Conservation (phyloP, 2,888 invertebrate genomes). For the Alitta virens region DNA sequence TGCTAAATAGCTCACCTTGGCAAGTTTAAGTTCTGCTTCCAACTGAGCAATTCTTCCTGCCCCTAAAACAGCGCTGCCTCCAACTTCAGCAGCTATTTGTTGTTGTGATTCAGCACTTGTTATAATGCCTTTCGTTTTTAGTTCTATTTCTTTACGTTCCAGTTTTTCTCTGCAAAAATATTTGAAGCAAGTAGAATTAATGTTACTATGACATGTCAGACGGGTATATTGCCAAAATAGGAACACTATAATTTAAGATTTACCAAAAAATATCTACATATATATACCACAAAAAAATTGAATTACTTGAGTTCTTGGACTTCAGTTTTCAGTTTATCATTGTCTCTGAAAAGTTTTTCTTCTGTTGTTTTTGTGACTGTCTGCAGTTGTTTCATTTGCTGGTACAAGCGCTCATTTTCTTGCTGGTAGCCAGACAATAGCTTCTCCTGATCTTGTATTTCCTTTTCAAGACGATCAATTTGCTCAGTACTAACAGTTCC, state of each 20-base stretch:
- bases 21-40: slow-evolving; percentile 41
- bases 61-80: slow-evolving; percentile 33
- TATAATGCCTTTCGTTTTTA: slow-evolving; percentile 42
- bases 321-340: slow-evolving; percentile 46
- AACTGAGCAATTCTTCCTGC: slow-evolving; percentile 41
- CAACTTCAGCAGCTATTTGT: slow-evolving; percentile 37
- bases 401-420: slow-evolving; percentile 53
- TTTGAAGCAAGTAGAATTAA: too few species aligned
- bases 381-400: slow-evolving; percentile 47
- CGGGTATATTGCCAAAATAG: too few species aligned
- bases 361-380: slow-evolving; percentile 44
- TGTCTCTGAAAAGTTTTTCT: slow-evolving; percentile 51
- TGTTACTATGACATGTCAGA: too few species aligned
- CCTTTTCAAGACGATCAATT: slow-evolving; percentile 41
- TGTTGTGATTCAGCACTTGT: slow-evolving; percentile 43
- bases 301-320: slow-evolving; percentile 43
- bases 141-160: slow-evolving; percentile 40
- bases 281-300: too few species aligned
- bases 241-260: too few species aligned
- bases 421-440: slow-evolving; percentile 44
- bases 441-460: slow-evolving; percentile 50
- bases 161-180: slow-evolving; percentile 30
- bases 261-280: too few species aligned
- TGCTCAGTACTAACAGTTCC: slow-evolving; percentile 34
- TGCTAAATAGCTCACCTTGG: slow-evolving; percentile 35